A percentile compares a stretch with the other conserved stretches of the same genome.
These are phyloP conservation scores for Syngnathus scovelli DNA, from an alignment of 2,113 vertebrate species.

Conservation along the genomic window DNA sequence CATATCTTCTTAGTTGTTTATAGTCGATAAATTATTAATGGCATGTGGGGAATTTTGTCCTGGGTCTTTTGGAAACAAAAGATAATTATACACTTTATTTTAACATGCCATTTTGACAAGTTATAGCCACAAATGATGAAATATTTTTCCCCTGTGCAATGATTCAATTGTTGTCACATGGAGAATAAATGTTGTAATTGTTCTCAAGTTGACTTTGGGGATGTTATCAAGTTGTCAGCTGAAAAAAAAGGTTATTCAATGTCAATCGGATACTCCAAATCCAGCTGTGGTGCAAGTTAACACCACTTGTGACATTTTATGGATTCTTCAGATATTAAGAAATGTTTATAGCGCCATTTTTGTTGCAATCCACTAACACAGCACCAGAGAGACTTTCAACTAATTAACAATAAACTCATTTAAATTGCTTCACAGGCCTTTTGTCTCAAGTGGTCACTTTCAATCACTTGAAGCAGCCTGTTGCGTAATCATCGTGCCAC, in stretches of 20 bases:
- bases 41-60: background rate
- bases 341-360: background rate
- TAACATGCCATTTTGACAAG: background rate
- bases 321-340: conserved; percentile 14
- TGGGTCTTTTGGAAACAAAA: background rate
- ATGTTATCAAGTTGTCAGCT: conserved; percentile 41
- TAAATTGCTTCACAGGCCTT: conserved; percentile 8
- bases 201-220: conserved; percentile 6
- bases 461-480: conserved; percentile 30
- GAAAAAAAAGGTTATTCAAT: conserved; percentile 8
- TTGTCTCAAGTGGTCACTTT: conserved; percentile 15
- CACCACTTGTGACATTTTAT: background rate
- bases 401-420: background rate
- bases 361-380: background rate
- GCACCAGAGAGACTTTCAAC: background rate
- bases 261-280: conserved; percentile 8
- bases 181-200: conserved; percentile 7
- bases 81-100: background rate
- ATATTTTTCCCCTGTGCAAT: background rate
- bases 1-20: background rate
- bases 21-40: background rate
- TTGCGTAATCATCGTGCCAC: conserved; percentile 51
- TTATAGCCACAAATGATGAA: background rate
- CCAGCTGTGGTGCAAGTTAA: conserved; percentile 2
- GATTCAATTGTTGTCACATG: conserved; percentile 46